Percentiles rank a stretch among this genome's conserved stretches.
Conservation (phyloP, 2,797 vertebrate genomes). For the Pygocentrus nattereri region DNA sequence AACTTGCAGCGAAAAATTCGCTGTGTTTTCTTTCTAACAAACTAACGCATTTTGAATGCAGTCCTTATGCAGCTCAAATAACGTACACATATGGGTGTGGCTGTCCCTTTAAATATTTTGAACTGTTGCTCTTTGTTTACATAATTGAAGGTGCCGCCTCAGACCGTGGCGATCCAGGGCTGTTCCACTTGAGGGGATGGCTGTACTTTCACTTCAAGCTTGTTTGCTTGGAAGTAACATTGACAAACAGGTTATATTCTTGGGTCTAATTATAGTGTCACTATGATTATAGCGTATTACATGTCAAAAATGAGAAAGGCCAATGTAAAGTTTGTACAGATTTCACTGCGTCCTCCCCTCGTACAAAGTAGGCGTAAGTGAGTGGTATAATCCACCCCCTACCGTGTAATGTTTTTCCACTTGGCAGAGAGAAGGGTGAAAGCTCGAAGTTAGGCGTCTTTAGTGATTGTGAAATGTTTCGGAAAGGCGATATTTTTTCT, state of each 20-base stretch:
- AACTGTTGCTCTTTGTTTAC: slow-evolving; percentile 97
- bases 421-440: slow-evolving; percentile 71
- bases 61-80: neutral
- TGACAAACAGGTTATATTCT: neutral
- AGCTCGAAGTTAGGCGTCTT: slow-evolving; percentile 73
- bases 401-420: slow-evolving; percentile 80
- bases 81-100: neutral
- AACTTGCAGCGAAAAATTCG: neutral
- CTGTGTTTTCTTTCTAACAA: neutral
- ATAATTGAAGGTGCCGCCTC: slow-evolving; percentile 84
- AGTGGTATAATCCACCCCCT: slow-evolving; percentile 79
- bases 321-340: neutral
- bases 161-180: slow-evolving; percentile 53
- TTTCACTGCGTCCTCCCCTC: slow-evolving; percentile 53
- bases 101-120: slow-evolving; percentile 85
- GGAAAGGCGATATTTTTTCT: neutral
- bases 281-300: fast-evolving
- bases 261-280: fast-evolving
- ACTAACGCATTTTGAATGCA: no score
- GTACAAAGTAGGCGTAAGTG: slow-evolving; percentile 69
- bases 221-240: neutral
- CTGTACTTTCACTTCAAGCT: fast-evolving
- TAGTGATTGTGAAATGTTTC: slow-evolving; percentile 7
- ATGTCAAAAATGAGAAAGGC: neutral
- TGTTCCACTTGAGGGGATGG: slow-evolving; percentile 2